Conservation (phyloP, 2,113 vertebrate genomes). For the Brevimyrus niger region DNA sequence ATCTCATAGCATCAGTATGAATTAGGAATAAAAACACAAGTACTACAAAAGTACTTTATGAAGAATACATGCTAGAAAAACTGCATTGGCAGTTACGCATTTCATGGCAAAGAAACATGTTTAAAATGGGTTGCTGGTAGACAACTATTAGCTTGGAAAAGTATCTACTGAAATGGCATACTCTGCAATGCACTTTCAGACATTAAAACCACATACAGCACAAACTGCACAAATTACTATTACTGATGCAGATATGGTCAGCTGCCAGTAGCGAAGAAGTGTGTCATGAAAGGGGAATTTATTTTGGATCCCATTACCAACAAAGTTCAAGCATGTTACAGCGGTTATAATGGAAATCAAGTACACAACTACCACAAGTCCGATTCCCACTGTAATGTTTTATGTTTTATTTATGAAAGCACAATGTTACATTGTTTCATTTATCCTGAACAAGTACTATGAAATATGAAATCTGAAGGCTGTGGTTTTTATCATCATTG, state of each 20-base stretch:
- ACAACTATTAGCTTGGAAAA: not conserved
- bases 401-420: slow-evolving; percentile 78
- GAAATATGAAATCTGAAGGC: slow-evolving; percentile 21
- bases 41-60: not conserved
- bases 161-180: not conserved
- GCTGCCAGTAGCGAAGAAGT: slow-evolving; percentile 66
- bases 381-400: slow-evolving; percentile 77
- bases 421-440: slow-evolving; percentile 68
- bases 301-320: slow-evolving; percentile 83
- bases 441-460: slow-evolving; percentile 53
- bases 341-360: slow-evolving; percentile 85
- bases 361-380: slow-evolving; percentile 73
- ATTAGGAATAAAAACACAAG: not conserved
- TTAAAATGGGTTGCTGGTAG: not conserved
- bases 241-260: slow-evolving; percentile 64
- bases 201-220: not conserved
- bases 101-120: not conserved
- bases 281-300: slow-evolving; percentile 71
- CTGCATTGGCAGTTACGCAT: not conserved
- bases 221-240: slow-evolving; percentile 53
- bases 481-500: slow-evolving; percentile 15
- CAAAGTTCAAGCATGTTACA: slow-evolving; percentile 88
- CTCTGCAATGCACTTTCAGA: not conserved
- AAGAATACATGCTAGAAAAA: not conserved
- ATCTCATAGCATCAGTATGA: slow-evolving; percentile 29